Conservation (phyloP, 1,140 invertebrate species). For the Protaetia brevitarsis region DNA sequence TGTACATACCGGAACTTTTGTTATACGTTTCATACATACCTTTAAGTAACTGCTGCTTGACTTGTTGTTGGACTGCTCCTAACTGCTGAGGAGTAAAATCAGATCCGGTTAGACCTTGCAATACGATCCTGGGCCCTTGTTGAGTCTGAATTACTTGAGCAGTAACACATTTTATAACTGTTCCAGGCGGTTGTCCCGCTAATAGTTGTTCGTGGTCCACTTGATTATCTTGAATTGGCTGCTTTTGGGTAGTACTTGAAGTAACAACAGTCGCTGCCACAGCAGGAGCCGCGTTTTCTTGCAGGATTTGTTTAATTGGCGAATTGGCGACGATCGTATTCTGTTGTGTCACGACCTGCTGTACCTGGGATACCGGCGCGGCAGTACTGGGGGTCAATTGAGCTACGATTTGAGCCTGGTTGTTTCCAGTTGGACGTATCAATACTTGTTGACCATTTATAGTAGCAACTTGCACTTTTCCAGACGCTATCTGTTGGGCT, state of each 20-base stretch:
- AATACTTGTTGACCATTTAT: conserved; percentile 79
- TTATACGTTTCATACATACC: too few species aligned
- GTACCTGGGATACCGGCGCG: conserved; percentile 24
- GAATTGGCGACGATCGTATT: conserved; percentile 32
- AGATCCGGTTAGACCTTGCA: conserved; percentile 77
- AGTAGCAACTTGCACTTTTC: conserved; percentile 77
- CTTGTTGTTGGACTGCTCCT: conserved; percentile 77
- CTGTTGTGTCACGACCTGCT: background rate
- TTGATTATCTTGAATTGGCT: conserved; percentile 31
- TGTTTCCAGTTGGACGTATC: conserved; percentile 69
- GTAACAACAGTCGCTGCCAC: conserved; percentile 4
- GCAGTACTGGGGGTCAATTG: conserved; percentile 55
- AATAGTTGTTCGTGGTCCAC: conserved; percentile 63
- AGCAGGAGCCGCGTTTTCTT: conserved; percentile 17
- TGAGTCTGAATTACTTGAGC: conserved; percentile 78
- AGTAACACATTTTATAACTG: conserved; percentile 81
- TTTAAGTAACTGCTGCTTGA: conserved; percentile 82
- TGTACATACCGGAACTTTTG: too few species aligned
- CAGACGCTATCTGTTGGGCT: conserved; percentile 72
- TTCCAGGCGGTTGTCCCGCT: conserved; percentile 75
- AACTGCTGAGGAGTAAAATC: conserved; percentile 78
- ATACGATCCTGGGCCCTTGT: conserved; percentile 77
- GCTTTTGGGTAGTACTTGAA: background rate
- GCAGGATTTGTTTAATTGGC: conserved; percentile 24
- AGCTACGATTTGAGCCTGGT: conserved; percentile 67